A percentile compares a stretch with the other conserved stretches of the same genome.
Evolutionary conservation across 2,888 invertebrate genomes (phyloP).

Genomic region (Zelleria hepariella): DNA sequence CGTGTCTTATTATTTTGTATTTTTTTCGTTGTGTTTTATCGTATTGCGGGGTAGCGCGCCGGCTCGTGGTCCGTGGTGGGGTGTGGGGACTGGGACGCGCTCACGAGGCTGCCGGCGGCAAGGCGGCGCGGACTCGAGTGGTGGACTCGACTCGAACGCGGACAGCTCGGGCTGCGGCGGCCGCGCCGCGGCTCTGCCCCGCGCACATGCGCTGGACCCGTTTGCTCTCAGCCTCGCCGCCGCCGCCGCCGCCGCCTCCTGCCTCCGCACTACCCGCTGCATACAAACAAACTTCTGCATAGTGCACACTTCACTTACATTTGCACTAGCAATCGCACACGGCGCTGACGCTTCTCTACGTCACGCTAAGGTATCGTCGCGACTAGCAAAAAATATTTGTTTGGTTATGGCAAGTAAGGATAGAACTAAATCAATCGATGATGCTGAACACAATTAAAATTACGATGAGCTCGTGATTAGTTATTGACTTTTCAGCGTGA

Average conservation of each 20-base stretch:
- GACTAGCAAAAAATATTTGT: neutral
- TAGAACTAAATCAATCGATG: too few relatives aligned
- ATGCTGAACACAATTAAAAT: too few relatives aligned
- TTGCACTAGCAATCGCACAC: neutral
- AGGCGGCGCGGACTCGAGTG: conserved; percentile 64
- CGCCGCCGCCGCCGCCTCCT: conserved; percentile 19
- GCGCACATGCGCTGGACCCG: conserved; percentile 63
- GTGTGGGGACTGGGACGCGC: conserved; percentile 12
- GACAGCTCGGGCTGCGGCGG: neutral
- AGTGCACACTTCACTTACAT: neutral
- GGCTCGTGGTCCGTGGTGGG: neutral
- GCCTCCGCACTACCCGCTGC: neutral
- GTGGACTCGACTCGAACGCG: neutral
- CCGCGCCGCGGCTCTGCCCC: conserved; percentile 32
- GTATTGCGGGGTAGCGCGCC: neutral
- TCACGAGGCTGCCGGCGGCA: conserved; percentile 52
- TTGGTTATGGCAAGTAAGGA: too few relatives aligned
- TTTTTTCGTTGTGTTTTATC: neutral
- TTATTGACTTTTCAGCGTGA: too few relatives aligned
- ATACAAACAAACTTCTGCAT: conserved; percentile 23
- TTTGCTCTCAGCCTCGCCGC: conserved; percentile 49
- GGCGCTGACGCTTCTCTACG: neutral
- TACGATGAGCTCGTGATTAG: too few relatives aligned
- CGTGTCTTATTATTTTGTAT: neutral
- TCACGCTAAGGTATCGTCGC: neutral